Percentiles rank a stretch among this genome's conserved stretches.
Conservation (phyloP, 92 coral and sea anemone species). For the Paragorgia papillata region DNA sequence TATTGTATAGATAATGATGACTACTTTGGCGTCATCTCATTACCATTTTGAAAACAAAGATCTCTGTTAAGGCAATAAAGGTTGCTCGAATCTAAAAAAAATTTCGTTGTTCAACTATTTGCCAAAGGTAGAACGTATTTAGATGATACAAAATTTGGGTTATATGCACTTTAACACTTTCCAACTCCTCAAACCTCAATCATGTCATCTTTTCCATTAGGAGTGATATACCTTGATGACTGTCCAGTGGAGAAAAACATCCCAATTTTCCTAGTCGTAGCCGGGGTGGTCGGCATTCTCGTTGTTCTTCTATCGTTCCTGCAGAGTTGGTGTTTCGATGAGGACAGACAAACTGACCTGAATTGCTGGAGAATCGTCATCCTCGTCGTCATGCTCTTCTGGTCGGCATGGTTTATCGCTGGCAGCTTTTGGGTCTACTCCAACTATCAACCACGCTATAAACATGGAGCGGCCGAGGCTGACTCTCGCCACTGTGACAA, state of each 20-base stretch:
- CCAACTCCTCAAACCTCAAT: too few relatives aligned
- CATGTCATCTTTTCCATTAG: not conserved
- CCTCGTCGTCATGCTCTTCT: slow-evolving; percentile 23
- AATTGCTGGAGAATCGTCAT: slow-evolving; percentile 23
- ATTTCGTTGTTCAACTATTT: too few relatives aligned
- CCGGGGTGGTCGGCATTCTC: slow-evolving; percentile 21
- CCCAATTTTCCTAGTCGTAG: slow-evolving; percentile 34
- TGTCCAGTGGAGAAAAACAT: slow-evolving; percentile 39
- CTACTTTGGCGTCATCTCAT: too few relatives aligned
- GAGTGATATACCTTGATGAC: slow-evolving; percentile 10
- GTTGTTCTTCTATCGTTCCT: slow-evolving; percentile 21
- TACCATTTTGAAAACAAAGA: too few relatives aligned
- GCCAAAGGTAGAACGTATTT: too few relatives aligned
- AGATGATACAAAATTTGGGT: too few relatives aligned
- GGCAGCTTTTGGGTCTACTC: slow-evolving; percentile 40
- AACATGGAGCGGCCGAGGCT: not conserved
- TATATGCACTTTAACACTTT: too few relatives aligned
- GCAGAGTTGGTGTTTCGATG: slow-evolving; percentile 30
- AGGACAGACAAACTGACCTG: slow-evolving; percentile 30
- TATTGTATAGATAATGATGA: too few relatives aligned
- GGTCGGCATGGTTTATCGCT: slow-evolving; percentile 40
- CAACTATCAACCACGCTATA: slow-evolving; percentile 40
- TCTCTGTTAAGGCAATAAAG: too few relatives aligned
- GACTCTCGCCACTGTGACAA: slow-evolving; percentile 22
- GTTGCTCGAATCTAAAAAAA: too few relatives aligned